Evolutionary conservation across 2,888 invertebrate species (phyloP), one percentile per base, ranked within the genome.

Genomic region (Tanaodytes sp.): DNA sequence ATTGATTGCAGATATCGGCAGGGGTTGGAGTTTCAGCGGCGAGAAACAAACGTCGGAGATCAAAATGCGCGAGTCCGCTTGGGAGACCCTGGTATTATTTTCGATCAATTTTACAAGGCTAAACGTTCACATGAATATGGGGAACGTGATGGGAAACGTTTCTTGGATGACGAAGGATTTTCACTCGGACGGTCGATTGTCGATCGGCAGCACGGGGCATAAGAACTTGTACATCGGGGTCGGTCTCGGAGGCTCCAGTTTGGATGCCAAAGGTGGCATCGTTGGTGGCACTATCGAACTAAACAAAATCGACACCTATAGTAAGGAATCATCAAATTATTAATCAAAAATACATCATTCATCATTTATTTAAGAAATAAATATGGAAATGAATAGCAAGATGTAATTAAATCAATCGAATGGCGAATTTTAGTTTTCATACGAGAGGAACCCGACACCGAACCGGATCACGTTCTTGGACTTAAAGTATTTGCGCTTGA

Each of bases 121-220:
- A 52, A 97, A 98, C 85, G 95, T 99, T 8, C 95, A 96, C 82
- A 98, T 98, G 93, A 98, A 98, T 85, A 99, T 99, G 97, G 97
- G 98, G 37, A 98, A 98, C 82, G 97, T 98, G 0, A 98, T 99
- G 97, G 98, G 99, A 11, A 97, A 97, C 82, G 97, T 98, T 63
- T 91, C 90, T 91, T 97, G 97, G 97, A 89, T 95, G 83, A 95
- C 95, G 6, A 93, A 94, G 82, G 95, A 95, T 82, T 95, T 97
- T 82, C 91, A 93, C 82, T 95, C 95, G 54, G 93, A 96, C 80
- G 97, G 97, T 0, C 90, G 96, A 27, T 87, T 98, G 18, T 95
- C 95, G 68, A 96, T 97, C 79, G 96, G 96, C 77, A 97, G 96
- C 83, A 93, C 93, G 1, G 97, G 97, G 0, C 95, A 95, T 83